Base-by-base conservation (phyloP, 2,113 vertebrate species). In the Rattus rattus region DNA sequence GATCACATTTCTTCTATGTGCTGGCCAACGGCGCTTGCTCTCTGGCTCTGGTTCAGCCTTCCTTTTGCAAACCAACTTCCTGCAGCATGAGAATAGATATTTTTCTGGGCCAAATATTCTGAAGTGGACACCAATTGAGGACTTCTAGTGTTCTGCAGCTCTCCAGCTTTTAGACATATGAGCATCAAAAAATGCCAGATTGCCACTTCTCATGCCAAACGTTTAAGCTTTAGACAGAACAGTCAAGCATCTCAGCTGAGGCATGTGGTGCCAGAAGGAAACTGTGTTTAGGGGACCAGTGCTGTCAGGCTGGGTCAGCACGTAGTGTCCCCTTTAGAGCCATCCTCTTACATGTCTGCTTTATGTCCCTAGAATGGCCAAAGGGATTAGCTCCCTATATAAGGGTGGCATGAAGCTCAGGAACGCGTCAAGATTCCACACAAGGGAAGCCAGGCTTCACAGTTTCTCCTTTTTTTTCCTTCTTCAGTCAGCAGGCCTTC, bases 31-130 rank as follows among this genome's bases (percentile, higher is more conserved):
- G 83, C 52, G 39, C 87, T 97, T 70, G 91, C 52, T 96, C 95
- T 76, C 92, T 98, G 97, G 98, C 97, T 49, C 8, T 12, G 5
- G 2, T 81, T 98, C 96, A 96, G 92, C 47, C 91, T 97, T 97
- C 87, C 0, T 97, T 95, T 97, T 97, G 91, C 91, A 98, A 95
- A 98, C 96, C 94, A 97, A 93, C 97, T 96, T 98, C 95, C 94
- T 96, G 95, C 52, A 26, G 86, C 91, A 94, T 90, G 96, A 97
- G 96, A 97, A 95, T 97, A 96, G 95, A 98, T 70, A 81, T 97
- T 98, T 97, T 96, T 77, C 77, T 73, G 88, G 89, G 96, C 96
- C 97, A 97, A 97, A 81, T 97, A 85, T 90, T 94, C 92, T 83
- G 96, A 96, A 98, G 94, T 97, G 97, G 97, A 98, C 97, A 98